Percentiles rank a stretch among this genome's conserved stretches.
phyloP scores from a whole-genome alignment of 2,888 invertebrate species.

The Cryptocephalus moraei region DNA sequence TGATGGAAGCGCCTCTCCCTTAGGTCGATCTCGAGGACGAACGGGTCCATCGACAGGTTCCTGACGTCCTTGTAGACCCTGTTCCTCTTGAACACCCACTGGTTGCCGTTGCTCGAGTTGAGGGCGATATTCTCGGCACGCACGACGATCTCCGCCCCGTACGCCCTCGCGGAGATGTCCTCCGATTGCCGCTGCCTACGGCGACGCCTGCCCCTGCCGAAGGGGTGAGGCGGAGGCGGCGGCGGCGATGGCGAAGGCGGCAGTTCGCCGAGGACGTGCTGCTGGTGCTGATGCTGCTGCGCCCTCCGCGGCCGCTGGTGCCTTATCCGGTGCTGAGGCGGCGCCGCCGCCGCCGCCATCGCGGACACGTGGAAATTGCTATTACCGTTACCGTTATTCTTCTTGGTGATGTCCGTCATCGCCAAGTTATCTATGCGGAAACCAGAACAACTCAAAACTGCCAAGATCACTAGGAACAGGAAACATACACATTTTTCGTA shows the following conservation, averaged over 20 bases:
- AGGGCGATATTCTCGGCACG: slow-evolving; percentile 41
- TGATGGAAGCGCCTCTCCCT: slow-evolving; percentile 35
- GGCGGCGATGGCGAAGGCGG: too few species aligned
- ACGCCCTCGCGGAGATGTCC: slow-evolving; percentile 55
- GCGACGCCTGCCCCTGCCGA: slow-evolving; percentile 9
- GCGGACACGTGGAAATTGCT: background rate
- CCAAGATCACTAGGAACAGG: slow-evolving; percentile 37
- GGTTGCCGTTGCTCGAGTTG: slow-evolving; percentile 39
- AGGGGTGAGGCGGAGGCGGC: slow-evolving; percentile 2
- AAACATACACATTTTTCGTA: slow-evolving; percentile 40
- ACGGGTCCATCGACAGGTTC: slow-evolving; percentile 24
- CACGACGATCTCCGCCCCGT: slow-evolving; percentile 54
- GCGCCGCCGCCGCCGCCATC: slow-evolving; percentile 4
- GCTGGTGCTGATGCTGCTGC: slow-evolving; percentile 10
- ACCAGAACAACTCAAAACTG: slow-evolving; percentile 38
- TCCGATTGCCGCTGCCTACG: slow-evolving; percentile 31
- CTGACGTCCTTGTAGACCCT: slow-evolving; percentile 49
- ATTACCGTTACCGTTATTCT: slow-evolving; percentile 14
- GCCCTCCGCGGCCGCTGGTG: slow-evolving; percentile 23
- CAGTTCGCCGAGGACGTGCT: background rate
- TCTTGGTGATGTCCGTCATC: slow-evolving; percentile 32
- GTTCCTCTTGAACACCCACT: slow-evolving; percentile 43
- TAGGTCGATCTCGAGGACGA: slow-evolving; percentile 40
- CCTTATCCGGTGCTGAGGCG: slow-evolving; percentile 18
- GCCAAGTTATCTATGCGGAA: slow-evolving; percentile 38